Conservation (phyloP, 2,113 vertebrate genomes). For the Poicephalus meyeri region DNA sequence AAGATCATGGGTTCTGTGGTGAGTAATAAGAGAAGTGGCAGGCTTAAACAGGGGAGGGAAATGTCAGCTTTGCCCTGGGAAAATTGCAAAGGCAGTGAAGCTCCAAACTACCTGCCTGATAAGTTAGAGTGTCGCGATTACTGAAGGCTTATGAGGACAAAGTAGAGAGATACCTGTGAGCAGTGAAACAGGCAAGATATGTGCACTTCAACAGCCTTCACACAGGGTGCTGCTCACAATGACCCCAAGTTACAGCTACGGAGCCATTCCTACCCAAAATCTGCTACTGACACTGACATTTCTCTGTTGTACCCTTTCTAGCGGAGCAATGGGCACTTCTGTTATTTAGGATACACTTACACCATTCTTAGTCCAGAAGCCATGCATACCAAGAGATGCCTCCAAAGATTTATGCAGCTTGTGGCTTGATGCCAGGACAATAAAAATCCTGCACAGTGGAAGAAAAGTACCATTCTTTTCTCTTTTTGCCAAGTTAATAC, state of each 20-base stretch:
- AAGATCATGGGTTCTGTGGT: background rate
- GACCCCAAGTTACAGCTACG: background rate
- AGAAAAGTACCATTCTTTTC: background rate
- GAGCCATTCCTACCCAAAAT: background rate
- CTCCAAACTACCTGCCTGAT: background rate
- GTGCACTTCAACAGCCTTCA: background rate
- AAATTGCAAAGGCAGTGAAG: background rate
- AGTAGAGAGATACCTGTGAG: background rate
- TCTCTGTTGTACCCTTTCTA: background rate
- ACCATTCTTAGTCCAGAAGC: background rate
- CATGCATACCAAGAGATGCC: background rate
- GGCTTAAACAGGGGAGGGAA: background rate
- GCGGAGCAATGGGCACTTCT: background rate
- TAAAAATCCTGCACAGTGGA: background rate
- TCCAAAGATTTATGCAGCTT: background rate
- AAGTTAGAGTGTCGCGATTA: background rate
- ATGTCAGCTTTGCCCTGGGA: background rate
- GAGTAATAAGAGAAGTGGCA: background rate
- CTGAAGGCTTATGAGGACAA: background rate
- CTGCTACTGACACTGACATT: rapidly evolving
- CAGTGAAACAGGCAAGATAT: background rate
- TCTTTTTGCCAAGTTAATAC: background rate
- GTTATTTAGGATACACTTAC: background rate
- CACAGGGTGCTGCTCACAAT: background rate
- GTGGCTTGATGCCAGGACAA: background rate